Evolutionary conservation across 2,888 invertebrate genomes (phyloP).

Genomic region (Drosophila pseudotalamancana): DNA sequence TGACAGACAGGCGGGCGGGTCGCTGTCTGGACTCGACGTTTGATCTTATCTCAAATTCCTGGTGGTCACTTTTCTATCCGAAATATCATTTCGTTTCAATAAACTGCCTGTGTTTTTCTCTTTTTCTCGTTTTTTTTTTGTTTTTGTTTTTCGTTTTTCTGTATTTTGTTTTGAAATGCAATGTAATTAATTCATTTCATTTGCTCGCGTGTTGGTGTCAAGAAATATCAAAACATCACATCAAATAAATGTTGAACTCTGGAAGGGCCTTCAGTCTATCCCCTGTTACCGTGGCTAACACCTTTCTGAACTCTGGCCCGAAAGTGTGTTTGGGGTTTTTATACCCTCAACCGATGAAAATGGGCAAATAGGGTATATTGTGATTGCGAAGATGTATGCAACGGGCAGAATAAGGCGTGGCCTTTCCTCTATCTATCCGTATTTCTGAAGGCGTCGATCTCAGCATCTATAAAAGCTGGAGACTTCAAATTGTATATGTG

Average conservation of each 20-base stretch:
- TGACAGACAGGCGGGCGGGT: slow-evolving; percentile 74
- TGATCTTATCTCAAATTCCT: slow-evolving; percentile 81
- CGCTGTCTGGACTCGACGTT: slow-evolving; percentile 50
- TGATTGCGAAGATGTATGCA: not conserved
- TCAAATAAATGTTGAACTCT: slow-evolving; percentile 83
- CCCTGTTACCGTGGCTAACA: slow-evolving; percentile 50
- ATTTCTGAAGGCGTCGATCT: too few relatives aligned
- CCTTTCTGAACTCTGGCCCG: slow-evolving; percentile 57
- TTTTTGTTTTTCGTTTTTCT: slow-evolving; percentile 32
- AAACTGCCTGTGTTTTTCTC: slow-evolving; percentile 54
- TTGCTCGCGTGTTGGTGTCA: slow-evolving; percentile 84
- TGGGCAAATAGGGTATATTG: not conserved
- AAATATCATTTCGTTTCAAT: slow-evolving; percentile 81
- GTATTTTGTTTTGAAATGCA: slow-evolving; percentile 76
- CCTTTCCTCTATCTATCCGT: too few relatives aligned
- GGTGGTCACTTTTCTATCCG: slow-evolving; percentile 82
- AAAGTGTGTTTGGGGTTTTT: slow-evolving; percentile 15
- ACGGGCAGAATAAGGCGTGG: not conserved
- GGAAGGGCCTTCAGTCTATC: slow-evolving; percentile 17
- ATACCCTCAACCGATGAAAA: not conserved
- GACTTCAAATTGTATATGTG: too few relatives aligned
- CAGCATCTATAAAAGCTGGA: too few relatives aligned
- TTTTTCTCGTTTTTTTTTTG: slow-evolving; percentile 33
- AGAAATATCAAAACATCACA: slow-evolving; percentile 84
- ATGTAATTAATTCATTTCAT: slow-evolving; percentile 82